phyloP scores from a whole-genome alignment of 2,113 vertebrate genomes.

The Garra rufa region DNA sequence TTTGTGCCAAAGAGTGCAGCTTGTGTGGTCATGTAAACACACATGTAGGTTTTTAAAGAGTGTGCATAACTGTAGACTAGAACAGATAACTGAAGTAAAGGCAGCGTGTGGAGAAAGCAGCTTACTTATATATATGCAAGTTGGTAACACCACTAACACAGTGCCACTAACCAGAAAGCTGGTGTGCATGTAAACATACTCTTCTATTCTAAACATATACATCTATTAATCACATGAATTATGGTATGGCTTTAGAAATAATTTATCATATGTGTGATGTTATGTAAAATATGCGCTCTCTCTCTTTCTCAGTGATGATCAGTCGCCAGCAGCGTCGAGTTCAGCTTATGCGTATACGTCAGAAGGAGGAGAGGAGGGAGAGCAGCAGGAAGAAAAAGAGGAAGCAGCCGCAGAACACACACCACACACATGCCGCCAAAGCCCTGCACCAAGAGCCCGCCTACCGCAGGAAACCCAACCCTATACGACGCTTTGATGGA shows the following conservation, averaged over 20 bases:
- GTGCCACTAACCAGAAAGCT: not conserved
- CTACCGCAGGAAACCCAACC: slow-evolving; percentile 95
- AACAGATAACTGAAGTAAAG: not conserved
- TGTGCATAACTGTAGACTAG: not conserved
- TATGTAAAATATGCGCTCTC: not conserved
- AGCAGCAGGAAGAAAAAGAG: slow-evolving; percentile 87
- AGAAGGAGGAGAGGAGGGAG: slow-evolving; percentile 90
- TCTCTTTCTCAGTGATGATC: slow-evolving; percentile 85
- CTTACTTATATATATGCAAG: too few species aligned
- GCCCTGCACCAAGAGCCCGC: slow-evolving; percentile 83
- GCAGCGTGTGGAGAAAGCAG: not conserved
- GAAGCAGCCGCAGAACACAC: slow-evolving; percentile 68
- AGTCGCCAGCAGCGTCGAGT: slow-evolving; percentile 92
- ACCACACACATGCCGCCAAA: slow-evolving; percentile 79
- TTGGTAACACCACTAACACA: not conserved
- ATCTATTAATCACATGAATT: not conserved
- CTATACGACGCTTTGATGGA: slow-evolving; percentile 94
- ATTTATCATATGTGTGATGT: not conserved
- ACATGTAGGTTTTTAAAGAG: not conserved
- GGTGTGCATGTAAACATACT: not conserved
- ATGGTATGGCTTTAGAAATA: not conserved
- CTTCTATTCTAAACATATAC: too few species aligned
- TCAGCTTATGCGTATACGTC: slow-evolving; percentile 95
- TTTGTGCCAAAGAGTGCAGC: not conserved
- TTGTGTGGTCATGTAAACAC: not conserved